Conservation (phyloP, 2,888 invertebrate species). For the Emmelina monodactyla region DNA sequence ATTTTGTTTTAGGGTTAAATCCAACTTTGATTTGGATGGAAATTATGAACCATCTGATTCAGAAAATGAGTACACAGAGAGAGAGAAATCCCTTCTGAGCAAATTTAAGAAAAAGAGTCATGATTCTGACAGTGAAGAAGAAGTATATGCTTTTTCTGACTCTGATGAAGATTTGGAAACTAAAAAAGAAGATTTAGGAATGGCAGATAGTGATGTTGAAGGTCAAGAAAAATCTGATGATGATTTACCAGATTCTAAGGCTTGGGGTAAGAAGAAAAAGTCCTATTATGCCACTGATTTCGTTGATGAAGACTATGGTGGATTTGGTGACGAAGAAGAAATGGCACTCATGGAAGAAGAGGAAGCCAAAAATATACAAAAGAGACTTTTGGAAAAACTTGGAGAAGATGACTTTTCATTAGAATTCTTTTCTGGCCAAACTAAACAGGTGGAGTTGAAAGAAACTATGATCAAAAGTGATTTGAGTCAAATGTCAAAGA, state of each 20-base stretch:
- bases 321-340: slow-evolving; percentile 70
- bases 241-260: slow-evolving; percentile 79
- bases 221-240: slow-evolving; percentile 73
- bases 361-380: slow-evolving; percentile 83
- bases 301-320: slow-evolving; percentile 85
- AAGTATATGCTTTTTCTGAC: slow-evolving; percentile 69
- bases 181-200: slow-evolving; percentile 50
- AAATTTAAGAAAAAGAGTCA: slow-evolving; percentile 65
- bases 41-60: slow-evolving; percentile 74
- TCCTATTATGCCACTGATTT: slow-evolving; percentile 88
- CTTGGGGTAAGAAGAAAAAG: slow-evolving; percentile 86
- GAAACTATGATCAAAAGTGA: slow-evolving; percentile 76
- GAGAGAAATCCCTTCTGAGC: slow-evolving; percentile 68
- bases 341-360: slow-evolving; percentile 81
- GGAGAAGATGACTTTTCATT: slow-evolving; percentile 80
- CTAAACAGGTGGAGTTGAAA: slow-evolving; percentile 41
- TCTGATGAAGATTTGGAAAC: slow-evolving; percentile 51
- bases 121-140: slow-evolving; percentile 67
- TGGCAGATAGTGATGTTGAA: slow-evolving; percentile 80
- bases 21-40: slow-evolving; percentile 48
- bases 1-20: slow-evolving; percentile 37
- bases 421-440: slow-evolving; percentile 59
- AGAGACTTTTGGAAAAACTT: slow-evolving; percentile 76
- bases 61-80: slow-evolving; percentile 74
- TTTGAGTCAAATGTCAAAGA: slow-evolving; percentile 75